These are phyloP conservation scores for Hypothenemus hampei DNA, from an alignment of 1,140 invertebrate species.

Conservation along the genomic window DNA sequence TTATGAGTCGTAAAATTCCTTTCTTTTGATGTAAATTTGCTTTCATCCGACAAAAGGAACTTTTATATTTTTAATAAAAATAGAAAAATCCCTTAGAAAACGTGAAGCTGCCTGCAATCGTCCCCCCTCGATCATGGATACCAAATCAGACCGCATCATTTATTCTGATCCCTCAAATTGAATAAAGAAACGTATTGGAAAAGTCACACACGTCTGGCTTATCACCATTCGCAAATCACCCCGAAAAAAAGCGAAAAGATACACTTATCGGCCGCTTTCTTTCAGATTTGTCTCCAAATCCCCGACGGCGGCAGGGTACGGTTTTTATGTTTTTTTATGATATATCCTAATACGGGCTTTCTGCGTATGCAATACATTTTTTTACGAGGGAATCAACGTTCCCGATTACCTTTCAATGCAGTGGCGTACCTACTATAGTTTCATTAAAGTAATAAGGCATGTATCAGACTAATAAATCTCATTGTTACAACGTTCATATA, in stretches of 20 bases:
- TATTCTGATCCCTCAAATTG: slow-evolving; percentile 26
- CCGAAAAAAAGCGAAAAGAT: slow-evolving; percentile 32
- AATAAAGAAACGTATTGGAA: slow-evolving; percentile 30
- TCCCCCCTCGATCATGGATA: too few species aligned
- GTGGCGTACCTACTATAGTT: too few species aligned
- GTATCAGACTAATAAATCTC: too few species aligned
- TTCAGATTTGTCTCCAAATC: slow-evolving; percentile 38
- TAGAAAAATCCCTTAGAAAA: too few species aligned
- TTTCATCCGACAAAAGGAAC: too few species aligned
- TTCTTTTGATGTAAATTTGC: too few species aligned
- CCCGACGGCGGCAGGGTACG: slow-evolving; percentile 30
- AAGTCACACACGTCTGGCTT: slow-evolving; percentile 24
- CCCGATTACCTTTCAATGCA: slow-evolving; percentile 31
- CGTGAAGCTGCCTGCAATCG: too few species aligned
- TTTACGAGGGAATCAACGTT: slow-evolving; percentile 33
- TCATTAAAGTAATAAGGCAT: too few species aligned
- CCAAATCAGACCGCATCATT: slow-evolving; percentile 26
- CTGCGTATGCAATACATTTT: slow-evolving; percentile 38
- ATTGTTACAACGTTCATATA: too few species aligned
- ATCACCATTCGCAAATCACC: slow-evolving; percentile 33
- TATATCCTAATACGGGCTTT: slow-evolving; percentile 39
- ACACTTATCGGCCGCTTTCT: slow-evolving; percentile 35
- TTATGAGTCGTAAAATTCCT: too few species aligned
- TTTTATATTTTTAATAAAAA: too few species aligned
- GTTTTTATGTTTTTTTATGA: slow-evolving; percentile 40